Base-by-base conservation (phyloP, 2,797 vertebrate species). In the Nasua narica region DNA sequence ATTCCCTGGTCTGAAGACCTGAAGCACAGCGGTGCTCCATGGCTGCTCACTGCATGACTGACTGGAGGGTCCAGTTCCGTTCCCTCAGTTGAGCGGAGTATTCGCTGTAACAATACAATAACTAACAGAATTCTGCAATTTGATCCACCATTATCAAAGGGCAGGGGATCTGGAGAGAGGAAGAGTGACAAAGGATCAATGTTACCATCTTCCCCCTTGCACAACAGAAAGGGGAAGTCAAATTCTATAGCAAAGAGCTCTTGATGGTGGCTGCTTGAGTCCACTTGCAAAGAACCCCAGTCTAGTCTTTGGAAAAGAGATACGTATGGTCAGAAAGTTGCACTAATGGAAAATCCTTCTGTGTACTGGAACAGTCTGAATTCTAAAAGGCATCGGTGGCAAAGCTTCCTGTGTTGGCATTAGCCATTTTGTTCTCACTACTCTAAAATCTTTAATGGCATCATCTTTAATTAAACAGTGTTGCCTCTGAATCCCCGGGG, bases 391-490 rank as follows among this genome's bases (percentile, higher is more conserved):
- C 86, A 52, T 10, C 0, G 7, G 35, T n/a, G 37, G 65, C 60
- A 92, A 91, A 81, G 37, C 46, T 43, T 82, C 87, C 40, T 35
- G 35, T 50, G 40, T 69, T 35, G 43, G 76, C 79, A 88, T 43
- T 70, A 92, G 25, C 37, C 40, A 18, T 54, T 72, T 87, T 74
- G 19, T 27, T 83, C 60, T 94, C 27, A 70, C 3, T 16, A 48
- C 29, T 94, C 81, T 87, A 48, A 94, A 95, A 93, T 94, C 81
- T 90, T 91, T 96, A 96, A 97, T 62, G 46, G n/a, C 3, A 70
- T 50, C 70, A 65, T 88, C 58, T 93, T 97, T 94, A 97, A 97
- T 95, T 94, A 94, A 97, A 86, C 25, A 93, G 70, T 83, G 60
- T 92, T 84, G 72, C 29, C 56, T 81, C n/a, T 77, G 43, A 94